Evolutionary conservation across 2,888 invertebrate species (phyloP).

Genomic region (Ypsolopha scabrella): DNA sequence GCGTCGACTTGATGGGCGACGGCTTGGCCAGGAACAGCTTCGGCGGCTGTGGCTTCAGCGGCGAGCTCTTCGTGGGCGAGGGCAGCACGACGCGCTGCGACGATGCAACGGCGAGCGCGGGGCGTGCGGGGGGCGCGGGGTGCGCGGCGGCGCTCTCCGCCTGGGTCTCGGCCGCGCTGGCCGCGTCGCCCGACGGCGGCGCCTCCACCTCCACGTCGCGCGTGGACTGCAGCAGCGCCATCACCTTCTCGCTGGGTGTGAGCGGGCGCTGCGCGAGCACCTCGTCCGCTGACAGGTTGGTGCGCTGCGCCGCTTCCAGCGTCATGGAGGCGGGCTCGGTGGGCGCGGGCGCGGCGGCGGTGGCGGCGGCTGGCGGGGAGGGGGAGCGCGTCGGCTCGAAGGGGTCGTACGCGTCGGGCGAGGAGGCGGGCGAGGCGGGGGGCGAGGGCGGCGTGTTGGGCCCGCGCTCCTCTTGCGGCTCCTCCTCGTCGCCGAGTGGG

Average conservation of each 20-base stretch:
- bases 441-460: slow-evolving; percentile 72
- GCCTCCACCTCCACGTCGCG: slow-evolving; percentile 53
- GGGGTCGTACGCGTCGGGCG: slow-evolving; percentile 90
- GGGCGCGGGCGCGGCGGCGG: slow-evolving; percentile 21
- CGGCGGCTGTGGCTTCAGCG: slow-evolving; percentile 47
- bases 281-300: slow-evolving; percentile 59
- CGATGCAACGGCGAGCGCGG: slow-evolving; percentile 11
- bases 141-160: slow-evolving; percentile 34
- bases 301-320: slow-evolving; percentile 60
- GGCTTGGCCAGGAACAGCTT: slow-evolving; percentile 67
- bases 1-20: slow-evolving; percentile 68
- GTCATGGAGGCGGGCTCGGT: slow-evolving; percentile 31
- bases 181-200: slow-evolving; percentile 14
- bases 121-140: slow-evolving; percentile 23
- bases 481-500: slow-evolving; percentile 16
- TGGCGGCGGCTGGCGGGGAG: slow-evolving; percentile 69
- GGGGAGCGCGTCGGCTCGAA: slow-evolving; percentile 91
- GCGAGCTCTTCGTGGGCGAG: slow-evolving; percentile 53
- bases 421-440: slow-evolving; percentile 75
- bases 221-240: slow-evolving; percentile 69
- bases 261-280: slow-evolving; percentile 56
- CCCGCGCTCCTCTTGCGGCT: slow-evolving; percentile 25
- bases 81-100: slow-evolving; percentile 60
- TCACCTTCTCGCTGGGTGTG: slow-evolving; percentile 71
- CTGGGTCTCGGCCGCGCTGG: slow-evolving; percentile 23